A percentile compares a stretch with the other conserved stretches of the same genome.
Conservation (phyloP, 2,888 invertebrate genomes). For the Strigamia maritima region DNA sequence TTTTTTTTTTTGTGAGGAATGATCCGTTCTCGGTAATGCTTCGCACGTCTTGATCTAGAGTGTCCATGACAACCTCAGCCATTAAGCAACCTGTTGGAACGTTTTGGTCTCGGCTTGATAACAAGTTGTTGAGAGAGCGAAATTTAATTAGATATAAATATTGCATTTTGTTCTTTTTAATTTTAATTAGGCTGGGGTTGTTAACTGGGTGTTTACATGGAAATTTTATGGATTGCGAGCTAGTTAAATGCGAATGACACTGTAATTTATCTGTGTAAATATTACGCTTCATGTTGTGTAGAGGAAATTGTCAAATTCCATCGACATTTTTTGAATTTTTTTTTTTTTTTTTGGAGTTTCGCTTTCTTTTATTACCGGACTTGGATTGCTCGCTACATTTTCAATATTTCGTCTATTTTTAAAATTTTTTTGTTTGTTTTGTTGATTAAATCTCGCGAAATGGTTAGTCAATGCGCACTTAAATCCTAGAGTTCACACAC, state of each 20-base stretch:
- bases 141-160: background rate
- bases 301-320: too few species aligned
- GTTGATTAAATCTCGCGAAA: background rate
- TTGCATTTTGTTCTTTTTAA: background rate
- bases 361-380: background rate
- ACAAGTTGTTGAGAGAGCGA: background rate
- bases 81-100: constrained; percentile 5
- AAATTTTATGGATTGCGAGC: too few species aligned
- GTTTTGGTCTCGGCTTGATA: background rate
- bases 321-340: background rate
- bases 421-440: background rate
- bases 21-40: background rate
- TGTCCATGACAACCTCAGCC: background rate
- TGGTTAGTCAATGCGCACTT: background rate
- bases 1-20: background rate
- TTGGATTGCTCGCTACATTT: background rate
- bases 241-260: too few species aligned
- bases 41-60: background rate
- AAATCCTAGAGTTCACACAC: background rate
- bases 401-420: background rate
- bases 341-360: background rate
- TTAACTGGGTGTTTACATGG: too few species aligned
- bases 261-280: too few species aligned
- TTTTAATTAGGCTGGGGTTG: too few species aligned
- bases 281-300: too few species aligned